Evolutionary conservation across 2,888 invertebrate genomes (phyloP).

Genomic region (Callinectes sapidus): DNA sequence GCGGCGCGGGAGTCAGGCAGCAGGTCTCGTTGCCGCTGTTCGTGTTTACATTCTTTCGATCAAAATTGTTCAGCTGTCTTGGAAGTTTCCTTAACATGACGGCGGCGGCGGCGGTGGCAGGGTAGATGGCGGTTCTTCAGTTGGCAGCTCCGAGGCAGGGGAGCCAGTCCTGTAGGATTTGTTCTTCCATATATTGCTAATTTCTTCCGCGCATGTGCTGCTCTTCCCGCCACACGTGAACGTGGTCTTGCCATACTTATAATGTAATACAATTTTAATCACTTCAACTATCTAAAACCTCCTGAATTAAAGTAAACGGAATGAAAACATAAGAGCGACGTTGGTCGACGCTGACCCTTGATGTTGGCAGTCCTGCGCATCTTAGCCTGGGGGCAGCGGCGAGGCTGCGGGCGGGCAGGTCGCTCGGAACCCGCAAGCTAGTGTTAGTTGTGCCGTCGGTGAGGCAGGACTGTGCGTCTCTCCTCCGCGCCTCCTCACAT

Average conservation of each 20-base stretch:
- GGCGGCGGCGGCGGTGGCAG: not conserved
- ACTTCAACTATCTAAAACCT: not conserved
- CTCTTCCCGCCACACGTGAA: not conserved
- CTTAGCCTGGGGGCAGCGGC: conserved; percentile 32
- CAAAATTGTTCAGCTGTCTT: conserved; percentile 27
- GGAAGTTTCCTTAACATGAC: conserved; percentile 10
- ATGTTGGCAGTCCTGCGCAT: conserved; percentile 61
- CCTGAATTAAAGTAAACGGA: not conserved
- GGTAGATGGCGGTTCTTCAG: conserved; percentile 32
- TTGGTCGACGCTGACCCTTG: conserved; percentile 58
- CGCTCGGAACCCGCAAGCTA: conserved; percentile 30
- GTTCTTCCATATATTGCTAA: not conserved
- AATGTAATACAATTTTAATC: not conserved
- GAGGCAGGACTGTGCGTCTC: conserved; percentile 54
- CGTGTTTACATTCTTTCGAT: conserved; percentile 12
- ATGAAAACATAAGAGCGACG: conserved; percentile 53
- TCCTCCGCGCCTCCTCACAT: conserved; percentile 49
- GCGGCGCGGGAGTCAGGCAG: conserved; percentile 6
- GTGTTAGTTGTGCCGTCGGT: conserved; percentile 58
- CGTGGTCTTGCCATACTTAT: not conserved
- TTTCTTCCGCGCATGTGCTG: not conserved
- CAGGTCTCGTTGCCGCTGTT: not conserved
- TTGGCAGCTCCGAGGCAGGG: conserved; percentile 17
- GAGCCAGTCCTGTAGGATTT: not conserved
- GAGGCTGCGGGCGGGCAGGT: conserved; percentile 61